Conservation (phyloP, 92 coral and sea anemone species). For the Nematostella vectensis region DNA sequence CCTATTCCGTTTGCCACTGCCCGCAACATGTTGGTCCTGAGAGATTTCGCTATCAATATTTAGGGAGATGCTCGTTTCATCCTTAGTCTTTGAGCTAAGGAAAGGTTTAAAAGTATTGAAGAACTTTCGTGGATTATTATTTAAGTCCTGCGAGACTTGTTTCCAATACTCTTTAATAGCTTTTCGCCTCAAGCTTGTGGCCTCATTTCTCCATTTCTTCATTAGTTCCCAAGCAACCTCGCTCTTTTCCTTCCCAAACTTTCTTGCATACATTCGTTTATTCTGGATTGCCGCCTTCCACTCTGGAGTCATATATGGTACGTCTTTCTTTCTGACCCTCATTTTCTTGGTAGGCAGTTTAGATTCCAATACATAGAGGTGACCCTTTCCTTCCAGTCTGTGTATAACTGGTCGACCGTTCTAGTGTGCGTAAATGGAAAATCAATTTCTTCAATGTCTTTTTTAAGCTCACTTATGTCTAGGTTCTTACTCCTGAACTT, state of each 20-base stretch:
- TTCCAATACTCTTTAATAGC: constrained; percentile 42
- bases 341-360: constrained; percentile 6
- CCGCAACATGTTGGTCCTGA: constrained; percentile 7
- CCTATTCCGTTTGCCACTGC: constrained; percentile 10
- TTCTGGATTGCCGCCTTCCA: constrained; percentile 42
- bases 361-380: too few species aligned
- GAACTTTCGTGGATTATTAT: constrained; percentile 29
- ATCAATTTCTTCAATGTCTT: too few species aligned
- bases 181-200: constrained; percentile 28
- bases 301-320: constrained; percentile 36
- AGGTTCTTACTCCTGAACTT: not conserved
- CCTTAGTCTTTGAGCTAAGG: constrained; percentile 13
- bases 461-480: not conserved
- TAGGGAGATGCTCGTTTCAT: constrained; percentile 3
- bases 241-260: constrained; percentile 15
- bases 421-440: not conserved
- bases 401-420: too few species aligned
- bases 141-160: constrained; percentile 10
- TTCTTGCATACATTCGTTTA: constrained; percentile 37
- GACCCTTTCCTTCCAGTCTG: too few species aligned
- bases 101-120: constrained; percentile 38
- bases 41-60: constrained; percentile 5
- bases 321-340: constrained; percentile 28
- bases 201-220: constrained; percentile 25
- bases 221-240: constrained; percentile 25